Evolutionary conservation across 1,140 invertebrate species (phyloP), one percentile per base, ranked within the genome.

Genomic region (Eurosta solidaginis): DNA sequence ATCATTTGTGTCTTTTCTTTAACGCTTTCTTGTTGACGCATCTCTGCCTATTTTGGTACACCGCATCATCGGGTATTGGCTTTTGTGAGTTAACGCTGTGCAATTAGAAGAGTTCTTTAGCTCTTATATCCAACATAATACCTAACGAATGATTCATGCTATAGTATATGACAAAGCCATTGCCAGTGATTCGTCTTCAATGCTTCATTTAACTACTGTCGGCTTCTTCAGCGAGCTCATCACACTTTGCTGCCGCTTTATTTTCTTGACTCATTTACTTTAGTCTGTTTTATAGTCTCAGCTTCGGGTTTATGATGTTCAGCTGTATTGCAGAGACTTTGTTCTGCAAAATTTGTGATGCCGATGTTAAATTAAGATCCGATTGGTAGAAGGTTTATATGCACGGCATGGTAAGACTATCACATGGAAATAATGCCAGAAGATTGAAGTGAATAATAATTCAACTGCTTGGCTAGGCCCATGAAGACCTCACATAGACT

Each of bases 51-150:
- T n/a, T 40, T 40, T 22, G 2, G 54, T 33, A 4, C 27, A 7
- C 12, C 12, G 17, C n/a, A 9, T 20, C n/a, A 52, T 6, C 49
- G 17, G 20, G 20, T 52, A 3, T 4, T 52, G n/a, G 22, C 1
- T 22, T 52, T 68, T 68, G n/a, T 22, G 17, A 68, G 33, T 68
- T 42, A 68, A 68, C n/a, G 33, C 59, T 5, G 12, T 9, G 29
- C 54, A 59, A 59, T 59, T 59, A 59, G 54, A 59, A 59, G 36
- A 68, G 36, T 68, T 68, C 59, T 68, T 63, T 68, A n/a, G 33
- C 33, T 40, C n/a, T 40, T 40, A 68, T 22, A 33, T n/a, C 33
- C 36, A 40, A 17, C 59, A 68, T 68, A 33, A 40, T 42, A 20
- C 1, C 33, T 33, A 6, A 9, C 33, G 33, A 5, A 68, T 68